Evolutionary conservation across 2,113 vertebrate genomes (phyloP).

Genomic region (Progne subis): DNA sequence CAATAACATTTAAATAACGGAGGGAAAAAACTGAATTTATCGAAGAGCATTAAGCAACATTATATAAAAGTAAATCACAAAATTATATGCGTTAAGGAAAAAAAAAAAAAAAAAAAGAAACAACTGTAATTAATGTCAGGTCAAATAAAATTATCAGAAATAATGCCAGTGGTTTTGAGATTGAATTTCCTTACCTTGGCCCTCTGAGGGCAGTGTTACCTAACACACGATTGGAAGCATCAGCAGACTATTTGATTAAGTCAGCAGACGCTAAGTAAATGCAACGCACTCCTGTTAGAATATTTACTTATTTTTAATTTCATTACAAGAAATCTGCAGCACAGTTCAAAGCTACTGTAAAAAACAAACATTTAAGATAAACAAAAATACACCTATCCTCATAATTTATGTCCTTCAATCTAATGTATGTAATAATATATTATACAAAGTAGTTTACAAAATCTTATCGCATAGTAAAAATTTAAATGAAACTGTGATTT

Average conservation of each 20-base stretch:
- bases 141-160: neutral
- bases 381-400: neutral
- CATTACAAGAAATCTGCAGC: neutral
- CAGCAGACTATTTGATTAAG: constrained; percentile 39
- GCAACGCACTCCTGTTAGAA: neutral
- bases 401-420: neutral
- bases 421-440: neutral
- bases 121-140: neutral
- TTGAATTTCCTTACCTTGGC: constrained; percentile 80
- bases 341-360: neutral
- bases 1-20: neutral
- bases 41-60: neutral
- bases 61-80: neutral
- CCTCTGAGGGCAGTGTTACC: constrained; percentile 84
- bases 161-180: constrained; percentile 25
- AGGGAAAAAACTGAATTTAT: neutral
- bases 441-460: neutral
- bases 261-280: neutral
- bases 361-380: neutral
- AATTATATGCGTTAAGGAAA: neutral
- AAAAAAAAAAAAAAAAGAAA: neutral
- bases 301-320: constrained; percentile 15
- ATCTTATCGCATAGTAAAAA: neutral
- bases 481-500: neutral
- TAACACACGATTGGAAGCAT: constrained; percentile 66